Evolutionary conservation across 2,797 vertebrate species (phyloP), one percentile per base, ranked within the genome.

Genomic region (Muraenolepis orangiensis): DNA sequence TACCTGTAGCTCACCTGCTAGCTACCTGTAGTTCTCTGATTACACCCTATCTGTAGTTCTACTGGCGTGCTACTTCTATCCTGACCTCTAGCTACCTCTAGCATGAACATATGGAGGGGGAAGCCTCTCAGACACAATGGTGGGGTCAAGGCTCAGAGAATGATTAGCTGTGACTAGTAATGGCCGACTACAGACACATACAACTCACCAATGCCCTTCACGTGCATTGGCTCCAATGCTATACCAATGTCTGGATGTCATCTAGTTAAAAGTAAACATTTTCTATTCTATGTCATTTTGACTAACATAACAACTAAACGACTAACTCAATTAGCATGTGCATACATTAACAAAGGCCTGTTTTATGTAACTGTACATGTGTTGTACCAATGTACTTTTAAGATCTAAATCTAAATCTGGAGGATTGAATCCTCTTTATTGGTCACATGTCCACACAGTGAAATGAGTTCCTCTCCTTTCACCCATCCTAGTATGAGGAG

Each of bases 121-220:
- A 42, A 76, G 57, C 74, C 74, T 79, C 75, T 84, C 81, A 85
- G 69, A 76, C 78, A 18, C 90, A 89, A 90, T 85, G 80, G 71
- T 85, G 80, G 71, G 88, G 87, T 89, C 84, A 82, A 72, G 79
- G 76, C 67, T 82, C 66, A 74, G 61, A 70, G 42, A 57, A 29
- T 84, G 80, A 85, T 87, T 70, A 77, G 75, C n/a, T n/a, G 77
- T 80, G 80, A 86, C 80, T 76, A 73, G 6, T 70, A 57, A 61
- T 36, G 40, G 74, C 64, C 40, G 31, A 36, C 57, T 30, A 66
- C 74, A 72, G 42, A 69, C 70, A 68, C 23, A 16, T 14, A 3
- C n/a, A n/a, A n/a, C 38, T 73, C 20, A 46, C 46, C 36, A 31
- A n/a, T n/a, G 67, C 66, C 6, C 32, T 75, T 69, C 32, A 73